Evolutionary conservation across 2,797 vertebrate species (phyloP), one percentile per base, ranked within the genome.

Genomic region (Argya squamiceps): DNA sequence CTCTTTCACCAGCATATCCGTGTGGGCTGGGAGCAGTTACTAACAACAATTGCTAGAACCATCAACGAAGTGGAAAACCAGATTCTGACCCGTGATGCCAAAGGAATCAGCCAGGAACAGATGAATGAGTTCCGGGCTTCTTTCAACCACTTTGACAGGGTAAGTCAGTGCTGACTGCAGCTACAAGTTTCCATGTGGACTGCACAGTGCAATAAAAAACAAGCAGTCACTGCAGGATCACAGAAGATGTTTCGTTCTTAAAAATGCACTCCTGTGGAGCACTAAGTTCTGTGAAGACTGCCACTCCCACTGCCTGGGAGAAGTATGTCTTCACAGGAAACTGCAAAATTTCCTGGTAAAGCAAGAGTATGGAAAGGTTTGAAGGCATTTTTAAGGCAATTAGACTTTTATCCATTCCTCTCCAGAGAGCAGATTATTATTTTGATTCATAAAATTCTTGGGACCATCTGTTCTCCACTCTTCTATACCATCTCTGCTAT

Each of bases 71-170:
- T 99, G 58, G 99, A 99, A 98, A 99, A 99, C 98, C 99, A 99
- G 98, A 98, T 99, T 96, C 97, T 99, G 97, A 99, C 99, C 46
- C 98, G 99, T 52, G 99, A 99, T 71, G 99, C 99, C 98, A 99
- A 99, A 97, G 99, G 99, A 98, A 99, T 99, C 98, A 99, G 98
- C 98, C 99, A 99, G 98, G 99, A 99, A 43, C 99, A 99, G 97
- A 99, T 99, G 98, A 99, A 99, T 8, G 99, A 99, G 97, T 99
- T 99, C 98, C 98, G 99, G 77, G 99, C 99, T 94, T 99, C 99
- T 91, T 99, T 99, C 98, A 99, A 99, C 97, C 99, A 99, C 98
- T 99, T 99, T 16, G 99, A 99, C 98, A 98, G 99, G 99, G 99
- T 99, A 97, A 93, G 96, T 96, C 64, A 52, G 55, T 43, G 58